Base-by-base conservation (phyloP, 2,888 invertebrate genomes). In the Plemyria rubiginata region DNA sequence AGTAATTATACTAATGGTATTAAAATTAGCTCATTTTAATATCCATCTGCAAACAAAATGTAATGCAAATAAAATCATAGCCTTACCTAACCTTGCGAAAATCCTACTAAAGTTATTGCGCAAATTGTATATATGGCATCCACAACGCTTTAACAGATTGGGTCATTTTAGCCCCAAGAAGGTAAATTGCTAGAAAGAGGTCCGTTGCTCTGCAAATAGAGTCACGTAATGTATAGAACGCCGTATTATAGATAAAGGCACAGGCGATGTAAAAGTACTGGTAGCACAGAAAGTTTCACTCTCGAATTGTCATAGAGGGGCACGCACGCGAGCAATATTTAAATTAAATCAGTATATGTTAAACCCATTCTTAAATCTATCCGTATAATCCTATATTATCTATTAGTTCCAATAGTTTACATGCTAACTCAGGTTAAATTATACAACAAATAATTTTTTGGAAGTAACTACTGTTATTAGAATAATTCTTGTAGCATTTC, bases 221-320 rank as follows among this genome's bases (percentile, higher is more conserved):
- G 88, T 89, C 89, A 89, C 89, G 89, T 89, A 84, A 76, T 78
- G 83, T 84, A 88, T 87, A 79, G 81, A 79, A 85, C 82, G 83
- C 65, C 75, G 70, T 81, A 77, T 79, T 81, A 81, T 78, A 82
- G 78, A 73, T 75, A 74, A 50, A 15, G 40, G 53, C 55, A 62
- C 51, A 68, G 66, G 62, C 60, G 40, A 64, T 46, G 52, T 63
- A 68, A 64, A 50, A 54, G 63, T 45, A 60, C 50, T 52, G 29
- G n/a, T n/a, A n/a, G 4, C 28, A 45, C 13, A 51, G 38, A 55
- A 15, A 61, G 51, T 57, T 58, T 58, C 57, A 62, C 62, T 60
- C 62, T 55, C 11, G 28, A 28, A 5, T 3, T 38, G 4, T 43
- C 15, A 13, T 43, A 3, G 43, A 4, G 13, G 15, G 43, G 7